phyloP scores from a whole-genome alignment of 1,140 invertebrate species.

The Brachionus angularis region DNA sequence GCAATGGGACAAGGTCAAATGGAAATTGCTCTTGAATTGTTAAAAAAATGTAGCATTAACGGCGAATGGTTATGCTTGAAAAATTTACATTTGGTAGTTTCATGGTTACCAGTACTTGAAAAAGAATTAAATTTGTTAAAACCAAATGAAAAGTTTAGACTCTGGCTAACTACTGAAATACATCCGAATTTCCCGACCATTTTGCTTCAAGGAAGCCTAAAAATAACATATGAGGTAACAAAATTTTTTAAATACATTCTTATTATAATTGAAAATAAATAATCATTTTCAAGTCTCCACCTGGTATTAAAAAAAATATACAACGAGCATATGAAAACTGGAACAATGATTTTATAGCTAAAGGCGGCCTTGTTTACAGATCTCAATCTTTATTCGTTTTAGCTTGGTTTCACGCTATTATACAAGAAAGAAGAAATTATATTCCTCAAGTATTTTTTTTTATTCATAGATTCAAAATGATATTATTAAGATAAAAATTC shows the following conservation, averaged over 20 bases:
- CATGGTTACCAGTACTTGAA: slow-evolving; percentile 71
- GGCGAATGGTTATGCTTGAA: slow-evolving; percentile 76
- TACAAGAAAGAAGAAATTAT: slow-evolving; percentile 79
- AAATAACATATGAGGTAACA: slow-evolving; percentile 78
- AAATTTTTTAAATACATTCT: background rate
- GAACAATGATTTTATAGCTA: slow-evolving; percentile 60
- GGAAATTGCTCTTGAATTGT: slow-evolving; percentile 62
- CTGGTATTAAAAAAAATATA: slow-evolving; percentile 66
- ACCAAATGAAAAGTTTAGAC: slow-evolving; percentile 65
- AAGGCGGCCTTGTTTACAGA: slow-evolving; percentile 57
- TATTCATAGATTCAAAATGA: background rate
- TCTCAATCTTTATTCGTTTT: slow-evolving; percentile 66
- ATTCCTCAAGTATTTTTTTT: slow-evolving; percentile 66
- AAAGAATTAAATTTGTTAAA: slow-evolving; percentile 66
- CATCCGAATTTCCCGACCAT: slow-evolving; percentile 66
- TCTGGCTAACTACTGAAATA: slow-evolving; percentile 74
- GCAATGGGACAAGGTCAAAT: slow-evolving; percentile 72
- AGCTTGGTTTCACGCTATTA: slow-evolving; percentile 76
- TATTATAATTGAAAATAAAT: background rate
- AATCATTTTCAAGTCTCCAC: slow-evolving; percentile 62
- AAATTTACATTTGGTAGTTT: slow-evolving; percentile 78
- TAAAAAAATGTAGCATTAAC: slow-evolving; percentile 61
- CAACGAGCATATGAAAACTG: slow-evolving; percentile 63
- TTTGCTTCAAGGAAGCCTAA: slow-evolving; percentile 67
- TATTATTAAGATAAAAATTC: slow-evolving; percentile 6